Conservation (phyloP, 2,113 vertebrate species). For the Hirundichthys speculiger region DNA sequence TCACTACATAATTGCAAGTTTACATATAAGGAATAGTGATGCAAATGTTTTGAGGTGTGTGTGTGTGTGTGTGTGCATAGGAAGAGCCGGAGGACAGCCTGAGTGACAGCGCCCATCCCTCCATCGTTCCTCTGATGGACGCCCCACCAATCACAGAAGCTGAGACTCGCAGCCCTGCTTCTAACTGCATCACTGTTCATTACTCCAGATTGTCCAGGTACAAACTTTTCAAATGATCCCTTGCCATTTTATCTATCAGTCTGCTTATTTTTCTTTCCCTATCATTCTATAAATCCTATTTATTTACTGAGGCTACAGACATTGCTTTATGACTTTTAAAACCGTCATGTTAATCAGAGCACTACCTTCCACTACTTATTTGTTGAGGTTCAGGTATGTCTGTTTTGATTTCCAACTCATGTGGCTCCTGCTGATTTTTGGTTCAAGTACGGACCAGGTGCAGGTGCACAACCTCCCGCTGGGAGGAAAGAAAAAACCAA, state of each 20-base stretch:
- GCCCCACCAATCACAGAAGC: slow-evolving; percentile 57
- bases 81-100: slow-evolving; percentile 80
- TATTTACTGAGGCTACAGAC: too few species aligned
- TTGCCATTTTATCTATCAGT: too few species aligned
- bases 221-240: not conserved
- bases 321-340: too few species aligned
- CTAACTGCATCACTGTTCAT: slow-evolving; percentile 76
- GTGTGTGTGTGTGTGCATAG: slow-evolving; percentile 44
- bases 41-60: too few species aligned
- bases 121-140: slow-evolving; percentile 79
- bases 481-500: slow-evolving; percentile 64
- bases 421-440: slow-evolving; percentile 37
- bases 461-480: slow-evolving; percentile 71
- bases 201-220: slow-evolving; percentile 75
- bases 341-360: too few species aligned
- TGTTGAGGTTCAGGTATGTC: too few species aligned
- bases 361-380: too few species aligned
- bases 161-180: slow-evolving; percentile 34
- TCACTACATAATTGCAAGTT: too few species aligned
- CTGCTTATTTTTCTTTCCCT: slow-evolving; percentile 27
- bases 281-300: not conserved
- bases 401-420: slow-evolving; percentile 7
- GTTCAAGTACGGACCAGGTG: slow-evolving; percentile 71
- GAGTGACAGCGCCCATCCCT: slow-evolving; percentile 75
- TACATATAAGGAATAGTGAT: too few species aligned